Base-by-base conservation (phyloP, 2,113 vertebrate genomes). In the Nyctereutes procyonoides region DNA sequence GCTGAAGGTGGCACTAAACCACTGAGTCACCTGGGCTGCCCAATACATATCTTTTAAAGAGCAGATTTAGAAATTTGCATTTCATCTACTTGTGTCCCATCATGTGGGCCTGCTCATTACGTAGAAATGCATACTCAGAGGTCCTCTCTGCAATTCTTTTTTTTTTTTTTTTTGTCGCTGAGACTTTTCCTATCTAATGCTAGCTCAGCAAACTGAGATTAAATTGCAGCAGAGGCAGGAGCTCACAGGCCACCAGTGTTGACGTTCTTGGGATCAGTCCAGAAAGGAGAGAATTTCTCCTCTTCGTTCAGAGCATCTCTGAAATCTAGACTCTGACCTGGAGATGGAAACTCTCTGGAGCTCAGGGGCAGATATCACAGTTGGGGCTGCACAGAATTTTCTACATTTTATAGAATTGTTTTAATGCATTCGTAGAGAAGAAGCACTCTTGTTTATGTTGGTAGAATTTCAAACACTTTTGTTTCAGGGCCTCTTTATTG, bases 381-480 rank as follows among this genome's bases (percentile, higher is more conserved):
- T 88, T 88, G 87, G 62, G 73, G 53, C 28, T 84, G 43, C 22
- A 89, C 92, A 35, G 69, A 96, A 94, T 96, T 90, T 95, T 98
- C 90, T 84, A 38, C 65, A 91, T 93, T 90, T 90, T 67, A 94
- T 79, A 92, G 95, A 96, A 97, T 92, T 90, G 14, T 94, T 96
- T 96, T 92, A 96, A 90, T 86, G 93, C 67, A 96, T 97, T 95
- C 90, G 90, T 94, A 93, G 88, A 92, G 62, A 95, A 97, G 94
- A 93, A 95, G 76, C 65, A 43, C 28, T 95, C 71, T 77, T 98
- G 90, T 96, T 96, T 97, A 90, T 88, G 58, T 35, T 96, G 96
- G 95, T 94, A 94, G 90, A 71, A 71, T 95, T 97, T 97, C 93
- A 98, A 95, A 96, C 90, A 89, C 90, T 96, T 98, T 97, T 95